These are phyloP conservation scores for Epizoanthus rinbou DNA, from an alignment of 92 coral and sea anemone genomes.

Conservation along the genomic window DNA sequence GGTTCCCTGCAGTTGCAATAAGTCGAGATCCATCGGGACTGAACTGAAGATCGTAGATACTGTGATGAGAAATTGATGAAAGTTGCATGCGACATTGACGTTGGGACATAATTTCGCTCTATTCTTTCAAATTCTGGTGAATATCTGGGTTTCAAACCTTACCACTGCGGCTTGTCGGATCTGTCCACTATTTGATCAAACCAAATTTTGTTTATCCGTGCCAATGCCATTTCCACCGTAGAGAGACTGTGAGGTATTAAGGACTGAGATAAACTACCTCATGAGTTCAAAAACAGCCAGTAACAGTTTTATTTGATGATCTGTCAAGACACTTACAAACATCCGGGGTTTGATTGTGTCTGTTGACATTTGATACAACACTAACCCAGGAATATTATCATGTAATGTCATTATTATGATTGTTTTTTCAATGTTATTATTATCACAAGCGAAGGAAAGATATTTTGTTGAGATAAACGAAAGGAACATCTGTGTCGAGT, in stretches of 20 bases:
- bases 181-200: slow-evolving; percentile 81
- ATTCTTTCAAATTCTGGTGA: neutral
- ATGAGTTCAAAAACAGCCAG: neutral
- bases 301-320: slow-evolving; percentile 9
- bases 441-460: neutral
- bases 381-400: slow-evolving; percentile 8
- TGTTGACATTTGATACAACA: neutral
- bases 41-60: slow-evolving; percentile 82
- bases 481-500: neutral
- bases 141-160: slow-evolving; percentile 11
- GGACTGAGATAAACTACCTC: neutral
- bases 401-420: slow-evolving; percentile 12
- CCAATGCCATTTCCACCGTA: slow-evolving; percentile 69
- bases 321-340: neutral
- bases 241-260: too few relatives aligned
- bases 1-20: slow-evolving; percentile 87
- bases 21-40: slow-evolving; percentile 85
- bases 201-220: slow-evolving; percentile 77
- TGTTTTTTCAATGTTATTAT: neutral
- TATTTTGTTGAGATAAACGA: neutral
- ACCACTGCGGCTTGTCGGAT: slow-evolving; percentile 71
- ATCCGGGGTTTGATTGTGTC: slow-evolving; percentile 26
- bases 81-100: neutral
- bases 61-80: slow-evolving; percentile 28
- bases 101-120: neutral